A percentile compares a stretch with the other conserved stretches of the same genome.
Conservation (phyloP, 2,888 invertebrate species). For the Cheilosia urbana region DNA sequence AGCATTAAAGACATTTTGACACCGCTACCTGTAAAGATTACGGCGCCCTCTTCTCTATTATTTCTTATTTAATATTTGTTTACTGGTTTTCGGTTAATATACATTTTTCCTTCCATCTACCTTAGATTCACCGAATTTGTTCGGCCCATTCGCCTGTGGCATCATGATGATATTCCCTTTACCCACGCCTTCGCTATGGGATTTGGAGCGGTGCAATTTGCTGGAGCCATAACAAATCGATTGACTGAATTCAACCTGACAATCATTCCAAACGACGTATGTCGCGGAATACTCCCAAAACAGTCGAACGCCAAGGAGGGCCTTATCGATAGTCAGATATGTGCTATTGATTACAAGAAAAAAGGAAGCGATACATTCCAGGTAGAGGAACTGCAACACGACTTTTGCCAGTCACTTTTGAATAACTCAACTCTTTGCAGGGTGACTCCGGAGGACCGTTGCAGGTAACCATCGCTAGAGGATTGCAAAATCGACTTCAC, state of each 20-base stretch:
- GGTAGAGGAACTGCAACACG: slow-evolving; percentile 55
- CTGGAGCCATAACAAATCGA: slow-evolving; percentile 80
- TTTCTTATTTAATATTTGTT: too few species aligned
- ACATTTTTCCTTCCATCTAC: neutral
- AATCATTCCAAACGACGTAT: slow-evolving; percentile 80
- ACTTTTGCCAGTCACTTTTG: neutral
- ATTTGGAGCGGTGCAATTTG: slow-evolving; percentile 86
- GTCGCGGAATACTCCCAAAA: slow-evolving; percentile 78
- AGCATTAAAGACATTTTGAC: too few species aligned
- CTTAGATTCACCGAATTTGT: slow-evolving; percentile 80
- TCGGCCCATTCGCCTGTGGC: slow-evolving; percentile 86
- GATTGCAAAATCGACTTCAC: slow-evolving; percentile 77
- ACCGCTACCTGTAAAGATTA: too few species aligned
- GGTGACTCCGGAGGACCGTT: slow-evolving; percentile 83
- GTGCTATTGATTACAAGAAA: slow-evolving; percentile 80
- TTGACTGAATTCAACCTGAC: slow-evolving; percentile 81
- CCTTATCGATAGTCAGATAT: slow-evolving; percentile 81
- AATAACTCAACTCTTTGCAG: slow-evolving; percentile 54
- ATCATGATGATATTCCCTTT: slow-evolving; percentile 80
- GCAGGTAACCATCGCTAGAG: slow-evolving; percentile 80
- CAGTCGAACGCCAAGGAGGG: slow-evolving; percentile 78
- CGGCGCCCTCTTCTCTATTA: too few species aligned
- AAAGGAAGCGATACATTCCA: slow-evolving; percentile 82
- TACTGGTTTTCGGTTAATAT: neutral
- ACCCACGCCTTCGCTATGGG: slow-evolving; percentile 86